Evolutionary conservation across 2,113 vertebrate species (phyloP), one percentile per base, ranked within the genome.

Genomic region (Hippocampus zosterae): DNA sequence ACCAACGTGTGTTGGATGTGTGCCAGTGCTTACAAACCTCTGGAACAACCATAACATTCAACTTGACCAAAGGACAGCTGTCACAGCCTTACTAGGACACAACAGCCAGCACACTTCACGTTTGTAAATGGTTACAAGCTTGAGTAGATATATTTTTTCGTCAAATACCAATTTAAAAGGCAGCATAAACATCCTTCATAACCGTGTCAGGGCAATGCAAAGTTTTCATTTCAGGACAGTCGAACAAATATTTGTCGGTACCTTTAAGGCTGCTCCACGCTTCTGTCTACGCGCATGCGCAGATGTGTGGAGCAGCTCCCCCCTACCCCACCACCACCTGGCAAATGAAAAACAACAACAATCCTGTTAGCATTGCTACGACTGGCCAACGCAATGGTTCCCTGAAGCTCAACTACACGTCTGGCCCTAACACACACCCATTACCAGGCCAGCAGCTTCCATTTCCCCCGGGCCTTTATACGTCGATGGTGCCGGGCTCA

Each of bases 291-390:
- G 89, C 55, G 91, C 91, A 88, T 89, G 92, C 87, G 91, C 81
- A 74, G 23, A 64, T 8, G 6, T 40, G 48, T 33, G n/a, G 23
- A 61, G 79, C 81, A 88, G 72, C 74, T 82, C 73, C 71, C 76
- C 77, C 73, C 65, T 72, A 69, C 76, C 76, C 72, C 67, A 16
- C 33, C 33, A 37, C 33, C 33, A 37, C 33, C 33, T 37, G 1
- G 33, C 33, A 37, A 37, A n/a, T 84, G 84, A 80, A 91, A 86
- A 93, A 93, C 89, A 93, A 90, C 91, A 92, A 88, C 90, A 92
- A 84, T 84, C 87, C 16, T 46, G 41, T n/a, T 42, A 75, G 44
- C 69, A 57, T 66, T 65, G 59, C 75, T 66, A 13, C 66, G 4
- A 16, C 68, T 69, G 50, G 1, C 69, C 16, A 37, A 27, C 27